phyloP scores from a whole-genome alignment of 2,888 invertebrate species.

The Drosophila melanosoma region DNA sequence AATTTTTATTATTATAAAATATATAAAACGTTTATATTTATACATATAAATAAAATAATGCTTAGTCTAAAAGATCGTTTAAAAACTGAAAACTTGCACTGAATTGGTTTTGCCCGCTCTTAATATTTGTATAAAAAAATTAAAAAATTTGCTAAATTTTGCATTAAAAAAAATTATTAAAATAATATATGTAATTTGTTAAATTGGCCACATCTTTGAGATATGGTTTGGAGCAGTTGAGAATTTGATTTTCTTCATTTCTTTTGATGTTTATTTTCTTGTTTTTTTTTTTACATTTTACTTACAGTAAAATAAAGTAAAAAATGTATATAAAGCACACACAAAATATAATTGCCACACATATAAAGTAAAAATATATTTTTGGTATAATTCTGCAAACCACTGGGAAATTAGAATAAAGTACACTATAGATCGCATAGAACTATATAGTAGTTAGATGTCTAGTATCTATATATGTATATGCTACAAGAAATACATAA shows the following conservation, averaged over 20 bases:
- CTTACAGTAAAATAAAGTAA: slow-evolving; percentile 72
- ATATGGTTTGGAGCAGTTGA: slow-evolving; percentile 44
- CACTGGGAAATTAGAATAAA: slow-evolving; percentile 72
- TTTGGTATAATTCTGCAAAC: slow-evolving; percentile 82
- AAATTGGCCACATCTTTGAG: slow-evolving; percentile 63
- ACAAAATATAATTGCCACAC: slow-evolving; percentile 83
- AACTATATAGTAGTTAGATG: slow-evolving; percentile 39
- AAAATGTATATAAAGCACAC: slow-evolving; percentile 72
- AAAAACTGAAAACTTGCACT: slow-evolving; percentile 74
- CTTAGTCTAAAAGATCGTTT: slow-evolving; percentile 70
- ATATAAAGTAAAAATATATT: slow-evolving; percentile 72
- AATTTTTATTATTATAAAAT: slow-evolving; percentile 80
- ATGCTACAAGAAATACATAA: slow-evolving; percentile 62
- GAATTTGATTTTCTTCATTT: slow-evolving; percentile 48
- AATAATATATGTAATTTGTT: slow-evolving; percentile 26
- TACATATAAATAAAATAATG: slow-evolving; percentile 80
- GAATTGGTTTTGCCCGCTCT: slow-evolving; percentile 63
- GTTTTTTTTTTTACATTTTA: slow-evolving; percentile 60
- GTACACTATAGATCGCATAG: slow-evolving; percentile 57
- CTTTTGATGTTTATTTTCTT: slow-evolving; percentile 30
- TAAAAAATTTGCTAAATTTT: slow-evolving; percentile 79
- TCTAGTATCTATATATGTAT: slow-evolving; percentile 42
- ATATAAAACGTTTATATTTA: slow-evolving; percentile 74
- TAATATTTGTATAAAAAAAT: slow-evolving; percentile 44
- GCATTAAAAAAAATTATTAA: slow-evolving; percentile 31